phyloP scores from a whole-genome alignment of 2,888 invertebrate species.

The Melangyna quadrimaculata region DNA sequence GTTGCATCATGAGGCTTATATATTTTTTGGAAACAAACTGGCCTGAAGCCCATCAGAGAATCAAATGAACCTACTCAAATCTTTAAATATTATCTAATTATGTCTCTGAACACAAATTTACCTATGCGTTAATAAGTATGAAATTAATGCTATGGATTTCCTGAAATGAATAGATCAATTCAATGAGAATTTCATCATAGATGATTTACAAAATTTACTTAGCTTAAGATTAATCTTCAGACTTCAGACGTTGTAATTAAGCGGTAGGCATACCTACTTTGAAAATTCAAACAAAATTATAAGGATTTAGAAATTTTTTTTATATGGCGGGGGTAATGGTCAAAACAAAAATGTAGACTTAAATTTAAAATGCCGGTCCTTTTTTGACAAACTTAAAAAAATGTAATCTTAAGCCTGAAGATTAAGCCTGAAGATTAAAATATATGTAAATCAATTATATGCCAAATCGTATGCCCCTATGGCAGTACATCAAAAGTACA shows the following conservation, averaged over 20 bases:
- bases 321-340: too few relatives aligned
- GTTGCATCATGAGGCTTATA: too few relatives aligned
- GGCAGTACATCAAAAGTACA: conserved; percentile 8
- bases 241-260: neutral
- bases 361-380: too few relatives aligned
- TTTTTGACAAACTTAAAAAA: too few relatives aligned
- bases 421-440: neutral
- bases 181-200: neutral
- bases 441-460: neutral
- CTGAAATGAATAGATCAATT: neutral
- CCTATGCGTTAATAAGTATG: neutral
- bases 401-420: too few relatives aligned
- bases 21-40: too few relatives aligned
- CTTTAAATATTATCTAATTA: neutral
- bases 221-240: neutral
- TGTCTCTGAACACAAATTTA: neutral
- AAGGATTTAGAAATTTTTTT: neutral
- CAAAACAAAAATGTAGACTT: too few relatives aligned
- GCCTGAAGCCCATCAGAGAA: neutral
- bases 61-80: neutral
- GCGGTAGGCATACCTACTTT: neutral
- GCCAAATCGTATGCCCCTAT: conserved; percentile 6
- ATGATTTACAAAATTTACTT: neutral
- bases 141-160: neutral
- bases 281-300: neutral